Conservation (phyloP, 2,113 vertebrate species). For the Urocynchramus pylzowi region DNA sequence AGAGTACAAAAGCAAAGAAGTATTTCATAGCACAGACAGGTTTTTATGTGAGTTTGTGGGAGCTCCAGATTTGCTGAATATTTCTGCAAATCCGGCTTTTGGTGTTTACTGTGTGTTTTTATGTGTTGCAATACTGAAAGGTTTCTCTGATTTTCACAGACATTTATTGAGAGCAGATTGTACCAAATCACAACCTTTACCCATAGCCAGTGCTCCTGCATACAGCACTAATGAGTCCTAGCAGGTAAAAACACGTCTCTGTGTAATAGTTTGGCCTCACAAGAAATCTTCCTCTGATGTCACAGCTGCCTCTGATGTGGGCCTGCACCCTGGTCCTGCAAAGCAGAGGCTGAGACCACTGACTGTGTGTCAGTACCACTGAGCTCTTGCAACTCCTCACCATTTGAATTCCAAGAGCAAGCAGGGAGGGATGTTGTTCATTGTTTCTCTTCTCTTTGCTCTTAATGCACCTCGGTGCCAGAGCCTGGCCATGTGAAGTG, state of each 20-base stretch:
- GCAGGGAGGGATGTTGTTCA: not conserved
- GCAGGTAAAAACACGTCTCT: not conserved
- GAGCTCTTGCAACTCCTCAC: not conserved
- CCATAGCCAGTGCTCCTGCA: accelerated
- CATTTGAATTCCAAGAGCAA: not conserved
- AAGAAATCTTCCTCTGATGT: not conserved
- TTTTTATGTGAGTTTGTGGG: not conserved
- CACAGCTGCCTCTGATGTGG: not conserved
- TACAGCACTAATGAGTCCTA: not conserved
- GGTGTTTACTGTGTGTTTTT: not conserved
- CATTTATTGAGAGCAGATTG: not conserved
- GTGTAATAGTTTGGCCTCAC: not conserved
- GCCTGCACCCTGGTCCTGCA: not conserved
- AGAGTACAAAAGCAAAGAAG: not conserved
- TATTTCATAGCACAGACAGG: not conserved
- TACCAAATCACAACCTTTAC: not conserved
- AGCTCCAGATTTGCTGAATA: not conserved
- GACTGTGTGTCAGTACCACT: not conserved
- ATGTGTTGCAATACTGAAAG: not conserved
- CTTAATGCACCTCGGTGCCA: not conserved
- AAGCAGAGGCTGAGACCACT: not conserved
- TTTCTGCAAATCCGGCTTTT: not conserved
- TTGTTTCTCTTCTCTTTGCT: not conserved
- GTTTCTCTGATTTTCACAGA: not conserved
- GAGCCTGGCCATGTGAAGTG: not conserved